Evolutionary conservation across 2,888 invertebrate species (phyloP), one percentile per base, ranked within the genome.

Genomic region (Dicranocentrus wangi): DNA sequence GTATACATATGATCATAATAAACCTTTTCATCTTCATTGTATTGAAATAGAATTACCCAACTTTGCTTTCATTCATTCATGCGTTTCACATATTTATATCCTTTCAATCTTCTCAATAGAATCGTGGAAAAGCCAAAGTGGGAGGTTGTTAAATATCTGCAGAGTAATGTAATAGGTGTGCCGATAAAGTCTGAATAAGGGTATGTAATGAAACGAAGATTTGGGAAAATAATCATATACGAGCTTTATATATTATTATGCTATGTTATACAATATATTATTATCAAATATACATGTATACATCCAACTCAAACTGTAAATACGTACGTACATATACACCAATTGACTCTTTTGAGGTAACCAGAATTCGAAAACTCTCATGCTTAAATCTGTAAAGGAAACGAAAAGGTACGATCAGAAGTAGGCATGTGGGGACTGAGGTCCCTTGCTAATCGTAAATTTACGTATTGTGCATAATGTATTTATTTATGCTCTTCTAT

Each of bases 71-170:
- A 66, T 58, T 66, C 75, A 66, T 66, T 66, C 66, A 66, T 58
- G 66, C 43, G 58, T 75, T 28, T 66, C 43, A 55, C 43, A 10
- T 63, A 15, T 21, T 42, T 65, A 55, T 58, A 10, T 63, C n/a
- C 39, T 42, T 65, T 43, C 28, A 58, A 66, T 66, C n/a, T 75
- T 75, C 19, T 75, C 75, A 75, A 25, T 32, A 58, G 43, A 75
- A 66, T 71, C 42, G 60, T 53, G 55, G 47, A 43, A 70, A 73
- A 73, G 75, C 55, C 55, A 75, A 75, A 75, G 75, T 75, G 66
- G 75, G 75, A 75, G 75, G 75, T 72, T 63, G 28, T 63, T 63
- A 55, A n/a, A n/a, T n/a, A n/a, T n/a, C 32, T 63, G 51, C 23
- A 17, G 32, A 32, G 23, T 66, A 75, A 66, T 66, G 75, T 58